These are phyloP conservation scores for Periophthalmus magnuspinnatus DNA, from an alignment of 2,797 vertebrate genomes.

Conservation along the genomic window DNA sequence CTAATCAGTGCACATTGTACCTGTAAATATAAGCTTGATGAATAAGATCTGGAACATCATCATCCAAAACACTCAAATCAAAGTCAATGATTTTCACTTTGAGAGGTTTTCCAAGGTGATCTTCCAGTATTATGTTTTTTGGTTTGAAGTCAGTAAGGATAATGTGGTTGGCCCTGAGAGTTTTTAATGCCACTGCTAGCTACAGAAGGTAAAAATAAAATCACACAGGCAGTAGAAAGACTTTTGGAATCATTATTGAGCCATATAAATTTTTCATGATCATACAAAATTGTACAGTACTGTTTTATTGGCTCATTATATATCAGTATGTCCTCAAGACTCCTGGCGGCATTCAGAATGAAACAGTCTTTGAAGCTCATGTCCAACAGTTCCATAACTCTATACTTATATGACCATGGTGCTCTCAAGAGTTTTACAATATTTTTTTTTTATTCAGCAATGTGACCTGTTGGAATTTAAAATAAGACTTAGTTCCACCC, in stretches of 20 bases:
- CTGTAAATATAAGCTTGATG: background rate
- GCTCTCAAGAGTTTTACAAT: background rate
- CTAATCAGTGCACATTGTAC: background rate
- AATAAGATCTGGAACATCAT: background rate
- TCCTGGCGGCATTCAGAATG: background rate
- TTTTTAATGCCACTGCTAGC: background rate
- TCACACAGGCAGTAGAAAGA: no score
- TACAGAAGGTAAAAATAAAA: background rate
- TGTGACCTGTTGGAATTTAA: no score
- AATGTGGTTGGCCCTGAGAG: background rate
- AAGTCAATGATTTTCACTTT: conserved; percentile 32
- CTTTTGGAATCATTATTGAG: no score
- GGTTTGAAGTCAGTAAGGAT: conserved; percentile 17
- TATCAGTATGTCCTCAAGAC: background rate
- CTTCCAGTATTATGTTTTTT: conserved; percentile 32
- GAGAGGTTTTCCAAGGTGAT: conserved; percentile 8
- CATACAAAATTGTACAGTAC: background rate
- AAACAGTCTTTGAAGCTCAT: background rate
- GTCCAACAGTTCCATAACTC: background rate
- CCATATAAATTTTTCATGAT: no score
- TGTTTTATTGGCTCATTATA: background rate
- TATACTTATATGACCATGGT: background rate
- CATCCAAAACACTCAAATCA: background rate
- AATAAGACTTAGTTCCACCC: no score
- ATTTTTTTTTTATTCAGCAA: background rate